Percentiles rank a stretch among this genome's conserved stretches.
Evolutionary conservation across 1,140 invertebrate genomes (phyloP).

Genomic region (Caenorhabditis remanei): DNA sequence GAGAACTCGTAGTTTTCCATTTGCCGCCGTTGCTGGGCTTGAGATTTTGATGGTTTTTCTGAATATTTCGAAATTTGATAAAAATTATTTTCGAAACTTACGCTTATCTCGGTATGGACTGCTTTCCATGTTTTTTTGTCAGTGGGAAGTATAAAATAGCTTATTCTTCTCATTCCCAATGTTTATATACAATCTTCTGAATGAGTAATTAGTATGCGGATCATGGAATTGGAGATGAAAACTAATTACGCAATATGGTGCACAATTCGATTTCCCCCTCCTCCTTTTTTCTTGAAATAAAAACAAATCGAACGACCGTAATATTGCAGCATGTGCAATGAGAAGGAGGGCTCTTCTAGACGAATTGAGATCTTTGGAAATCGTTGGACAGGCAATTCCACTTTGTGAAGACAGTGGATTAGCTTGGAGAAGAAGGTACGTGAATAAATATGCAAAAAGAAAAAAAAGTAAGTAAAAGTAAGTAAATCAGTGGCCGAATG

Average conservation of each 20-base stretch:
- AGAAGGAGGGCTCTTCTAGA: slow-evolving; percentile 34
- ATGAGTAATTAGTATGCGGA: neutral
- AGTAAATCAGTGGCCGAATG: slow-evolving; percentile 68
- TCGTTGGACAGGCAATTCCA: slow-evolving; percentile 57
- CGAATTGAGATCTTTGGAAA: slow-evolving; percentile 47
- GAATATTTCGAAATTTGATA: neutral
- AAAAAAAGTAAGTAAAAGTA: too few species aligned
- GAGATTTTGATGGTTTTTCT: slow-evolving; percentile 50
- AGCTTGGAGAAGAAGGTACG: slow-evolving; percentile 34
- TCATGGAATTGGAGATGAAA: slow-evolving; percentile 4
- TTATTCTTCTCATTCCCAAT: neutral
- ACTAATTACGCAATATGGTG: slow-evolving; percentile 45
- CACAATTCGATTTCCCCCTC: slow-evolving; percentile 18
- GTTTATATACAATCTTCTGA: neutral
- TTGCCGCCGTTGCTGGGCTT: slow-evolving; percentile 59
- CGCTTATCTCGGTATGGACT: slow-evolving; percentile 1
- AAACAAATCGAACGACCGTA: neutral
- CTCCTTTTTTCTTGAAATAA: neutral
- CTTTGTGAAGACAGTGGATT: slow-evolving; percentile 54
- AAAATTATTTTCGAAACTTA: neutral
- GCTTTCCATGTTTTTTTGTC: neutral
- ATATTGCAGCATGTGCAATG: slow-evolving; percentile 55
- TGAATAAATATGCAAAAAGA: neutral
- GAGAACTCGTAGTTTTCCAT: slow-evolving; percentile 64
- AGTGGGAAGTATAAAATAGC: neutral